Evolutionary conservation across 2,888 invertebrate genomes (phyloP), one percentile per base, ranked within the genome.

Genomic region (Ennomos erosarius): DNA sequence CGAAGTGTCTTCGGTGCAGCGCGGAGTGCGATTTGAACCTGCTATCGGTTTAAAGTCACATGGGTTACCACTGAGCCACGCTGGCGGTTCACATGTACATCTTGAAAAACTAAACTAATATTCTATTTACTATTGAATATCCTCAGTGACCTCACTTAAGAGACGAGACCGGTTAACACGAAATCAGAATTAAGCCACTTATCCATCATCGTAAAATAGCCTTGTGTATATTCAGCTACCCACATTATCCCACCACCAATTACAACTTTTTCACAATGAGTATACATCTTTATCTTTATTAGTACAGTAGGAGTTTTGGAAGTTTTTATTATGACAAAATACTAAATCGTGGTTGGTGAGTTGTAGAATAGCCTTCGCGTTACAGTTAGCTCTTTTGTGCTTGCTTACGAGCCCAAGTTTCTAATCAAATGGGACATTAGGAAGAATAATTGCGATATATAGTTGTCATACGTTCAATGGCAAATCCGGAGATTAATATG

Each of bases 351-450:
- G 37, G 36, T 8, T 9, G 34, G 34, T 51, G 35, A 26, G 34
- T 46, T 44, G 34, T 39, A 44, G 81, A 78, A 85, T 82, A 88
- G 88, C 85, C 87, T 87, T 84, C 82, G 73, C 50, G 64, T 67
- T 76, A 84, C 85, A 74, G 84, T 83, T 82, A 79, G 78, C 68
- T 74, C 84, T 79, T 86, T 91, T 90, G 88, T 90, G 67, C 76
- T 55, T 59, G 55, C 69, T 80, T 85, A 82, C 79, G 81, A 86
- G 80, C 76, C 78, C 80, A 78, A 73, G 82, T 75, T 78, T 79
- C 76, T 79, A 85, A 90, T 92, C 90, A 90, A 89, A 90, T 88
- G 81, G 79, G 78, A 75, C 87, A 91, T 89, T 90, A 92, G 84
- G 86, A 90, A 89, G 89, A 91, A 81, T 85, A 85, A 92, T 91